Conservation (phyloP, 1,140 invertebrate genomes). For the Heliothis subflexa region DNA sequence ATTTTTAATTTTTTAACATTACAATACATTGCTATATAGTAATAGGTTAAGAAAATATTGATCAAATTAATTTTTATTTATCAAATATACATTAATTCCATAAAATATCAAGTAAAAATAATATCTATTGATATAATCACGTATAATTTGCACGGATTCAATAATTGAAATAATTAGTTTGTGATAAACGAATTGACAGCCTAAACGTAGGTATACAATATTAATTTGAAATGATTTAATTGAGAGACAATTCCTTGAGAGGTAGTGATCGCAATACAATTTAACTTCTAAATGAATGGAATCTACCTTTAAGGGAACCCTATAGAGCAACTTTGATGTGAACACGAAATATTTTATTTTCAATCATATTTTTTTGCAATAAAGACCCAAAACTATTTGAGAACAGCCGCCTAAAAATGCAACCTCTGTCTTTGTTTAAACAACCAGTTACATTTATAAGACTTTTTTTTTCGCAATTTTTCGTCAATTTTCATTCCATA, state of each 20-base stretch:
- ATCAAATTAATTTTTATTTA: neutral
- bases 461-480: neutral
- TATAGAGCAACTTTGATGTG: neutral
- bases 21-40: too few species aligned
- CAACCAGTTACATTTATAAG: neutral
- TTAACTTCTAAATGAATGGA: neutral
- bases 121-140: neutral
- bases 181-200: too few species aligned
- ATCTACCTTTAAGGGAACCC: neutral
- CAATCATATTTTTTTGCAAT: neutral
- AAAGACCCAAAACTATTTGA: neutral
- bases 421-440: neutral
- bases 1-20: too few species aligned
- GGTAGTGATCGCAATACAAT: slow-evolving; percentile 11
- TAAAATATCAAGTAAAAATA: neutral
- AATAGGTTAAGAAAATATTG: slow-evolving; percentile 18
- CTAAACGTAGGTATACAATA: neutral
- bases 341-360: neutral
- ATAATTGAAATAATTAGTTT: slow-evolving; percentile 1
- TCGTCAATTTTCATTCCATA: too few species aligned
- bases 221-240: neutral
- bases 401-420: neutral
- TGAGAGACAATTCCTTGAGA: slow-evolving; percentile 33
- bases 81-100: neutral
- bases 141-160: neutral